Evolutionary conservation across 1,140 invertebrate species (phyloP).

Genomic region (Colletes gigas): DNA sequence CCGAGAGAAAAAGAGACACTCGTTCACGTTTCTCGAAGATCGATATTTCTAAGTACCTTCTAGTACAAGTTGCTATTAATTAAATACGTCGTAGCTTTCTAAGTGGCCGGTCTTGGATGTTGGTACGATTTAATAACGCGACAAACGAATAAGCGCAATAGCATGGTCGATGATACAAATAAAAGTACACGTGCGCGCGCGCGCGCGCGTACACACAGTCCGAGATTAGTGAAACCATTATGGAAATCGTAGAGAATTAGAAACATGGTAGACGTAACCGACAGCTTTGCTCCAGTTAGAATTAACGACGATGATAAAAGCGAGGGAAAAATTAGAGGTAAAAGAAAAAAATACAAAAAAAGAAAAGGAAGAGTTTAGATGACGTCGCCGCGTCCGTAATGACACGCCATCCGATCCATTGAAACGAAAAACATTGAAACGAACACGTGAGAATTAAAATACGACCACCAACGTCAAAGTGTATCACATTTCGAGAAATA

Average conservation of each 20-base stretch:
- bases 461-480: slow-evolving; percentile 76
- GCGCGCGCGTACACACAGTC: slow-evolving; percentile 27
- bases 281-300: slow-evolving; percentile 66
- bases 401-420: slow-evolving; percentile 75
- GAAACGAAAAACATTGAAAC: slow-evolving; percentile 49
- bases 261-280: slow-evolving; percentile 57
- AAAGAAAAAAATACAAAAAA: slow-evolving; percentile 3
- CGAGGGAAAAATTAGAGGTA: not conserved
- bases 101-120: slow-evolving; percentile 39
- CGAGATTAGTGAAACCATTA: slow-evolving; percentile 40
- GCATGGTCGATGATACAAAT: not conserved
- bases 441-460: slow-evolving; percentile 69
- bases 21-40: slow-evolving; percentile 40
- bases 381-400: slow-evolving; percentile 58
- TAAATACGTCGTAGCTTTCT: slow-evolving; percentile 36
- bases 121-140: slow-evolving; percentile 18
- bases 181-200: slow-evolving; percentile 27
- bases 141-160: slow-evolving; percentile 19
- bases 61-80: slow-evolving; percentile 52
- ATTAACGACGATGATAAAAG: slow-evolving; percentile 46
- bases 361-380: slow-evolving; percentile 25
- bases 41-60: slow-evolving; percentile 49
- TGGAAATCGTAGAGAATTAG: slow-evolving; percentile 54
- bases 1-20: not conserved
- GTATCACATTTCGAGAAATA: slow-evolving; percentile 82